These are phyloP conservation scores for Drosophila limbata DNA, from an alignment of 2,888 invertebrate genomes.

Conservation along the genomic window DNA sequence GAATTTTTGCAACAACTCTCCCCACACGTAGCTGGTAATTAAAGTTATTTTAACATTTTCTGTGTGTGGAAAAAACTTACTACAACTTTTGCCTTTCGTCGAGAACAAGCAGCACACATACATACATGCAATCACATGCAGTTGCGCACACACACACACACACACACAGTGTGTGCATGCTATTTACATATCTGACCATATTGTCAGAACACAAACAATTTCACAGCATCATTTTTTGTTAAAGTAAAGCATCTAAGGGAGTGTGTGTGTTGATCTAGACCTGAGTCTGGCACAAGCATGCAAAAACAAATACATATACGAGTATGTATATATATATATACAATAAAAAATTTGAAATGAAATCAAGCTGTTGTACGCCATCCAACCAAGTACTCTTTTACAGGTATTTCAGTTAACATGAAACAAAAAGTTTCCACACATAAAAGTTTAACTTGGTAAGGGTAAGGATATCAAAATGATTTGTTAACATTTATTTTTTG, in stretches of 20 bases:
- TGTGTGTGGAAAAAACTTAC: constrained; percentile 43
- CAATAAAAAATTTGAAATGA: constrained; percentile 1
- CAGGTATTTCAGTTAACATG: constrained; percentile 3
- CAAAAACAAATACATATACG: constrained; percentile 18
- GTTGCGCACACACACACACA: constrained; percentile 3
- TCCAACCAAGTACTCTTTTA: constrained; percentile 24
- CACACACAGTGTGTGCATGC: background rate
- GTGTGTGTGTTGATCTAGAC: constrained; percentile 17
- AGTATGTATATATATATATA: background rate
- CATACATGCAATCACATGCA: background rate
- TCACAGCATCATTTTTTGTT: constrained; percentile 21
- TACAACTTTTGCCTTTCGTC: constrained; percentile 48
- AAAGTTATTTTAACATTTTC: constrained; percentile 66
- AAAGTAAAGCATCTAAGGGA: constrained; percentile 27
- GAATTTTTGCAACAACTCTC: constrained; percentile 20
- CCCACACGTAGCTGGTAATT: constrained; percentile 56
- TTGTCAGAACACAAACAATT: constrained; percentile 50
- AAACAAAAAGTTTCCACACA: constrained; percentile 11
- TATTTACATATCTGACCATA: constrained; percentile 26
- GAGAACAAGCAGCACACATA: constrained; percentile 11
- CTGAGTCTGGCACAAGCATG: constrained; percentile 27
- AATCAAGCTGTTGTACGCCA: constrained; percentile 6
- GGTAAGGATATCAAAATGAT: constrained; percentile 14
- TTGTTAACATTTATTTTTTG: constrained; percentile 13
- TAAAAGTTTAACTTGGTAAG: constrained; percentile 4